phyloP scores from a whole-genome alignment of 1,140 invertebrate species.

The Euura lappo region DNA sequence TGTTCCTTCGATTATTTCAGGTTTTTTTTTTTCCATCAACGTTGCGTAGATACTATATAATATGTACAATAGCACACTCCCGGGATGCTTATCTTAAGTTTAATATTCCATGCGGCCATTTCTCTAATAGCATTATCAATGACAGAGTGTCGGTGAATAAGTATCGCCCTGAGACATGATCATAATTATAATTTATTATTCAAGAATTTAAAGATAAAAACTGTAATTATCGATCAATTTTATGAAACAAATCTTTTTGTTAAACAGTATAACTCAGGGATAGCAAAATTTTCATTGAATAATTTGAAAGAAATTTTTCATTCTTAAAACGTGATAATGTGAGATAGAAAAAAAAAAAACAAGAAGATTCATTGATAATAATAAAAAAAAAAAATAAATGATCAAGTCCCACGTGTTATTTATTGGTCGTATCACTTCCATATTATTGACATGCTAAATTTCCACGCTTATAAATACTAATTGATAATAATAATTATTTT shows the following conservation, averaged over 20 bases:
- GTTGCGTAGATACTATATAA: background rate
- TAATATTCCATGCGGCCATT: background rate
- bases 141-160: background rate
- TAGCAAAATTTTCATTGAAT: too few species aligned
- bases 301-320: too few species aligned
- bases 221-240: too few species aligned
- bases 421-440: background rate
- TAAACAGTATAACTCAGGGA: too few species aligned
- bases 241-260: background rate
- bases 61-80: slow-evolving; percentile 5
- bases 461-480: slow-evolving; percentile 8
- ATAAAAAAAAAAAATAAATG: too few species aligned
- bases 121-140: background rate
- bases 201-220: too few species aligned
- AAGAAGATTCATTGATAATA: too few species aligned
- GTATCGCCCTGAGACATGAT: background rate
- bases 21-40: background rate
- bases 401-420: background rate
- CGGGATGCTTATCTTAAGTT: slow-evolving; percentile 5
- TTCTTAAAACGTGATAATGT: too few species aligned
- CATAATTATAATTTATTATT: too few species aligned
- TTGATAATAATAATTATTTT: slow-evolving; percentile 29
- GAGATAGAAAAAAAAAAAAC: too few species aligned
- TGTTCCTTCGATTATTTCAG: background rate
- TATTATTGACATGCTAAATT: background rate